phyloP scores from a whole-genome alignment of 2,113 vertebrate genomes.

The Microcebus griseorufus region DNA sequence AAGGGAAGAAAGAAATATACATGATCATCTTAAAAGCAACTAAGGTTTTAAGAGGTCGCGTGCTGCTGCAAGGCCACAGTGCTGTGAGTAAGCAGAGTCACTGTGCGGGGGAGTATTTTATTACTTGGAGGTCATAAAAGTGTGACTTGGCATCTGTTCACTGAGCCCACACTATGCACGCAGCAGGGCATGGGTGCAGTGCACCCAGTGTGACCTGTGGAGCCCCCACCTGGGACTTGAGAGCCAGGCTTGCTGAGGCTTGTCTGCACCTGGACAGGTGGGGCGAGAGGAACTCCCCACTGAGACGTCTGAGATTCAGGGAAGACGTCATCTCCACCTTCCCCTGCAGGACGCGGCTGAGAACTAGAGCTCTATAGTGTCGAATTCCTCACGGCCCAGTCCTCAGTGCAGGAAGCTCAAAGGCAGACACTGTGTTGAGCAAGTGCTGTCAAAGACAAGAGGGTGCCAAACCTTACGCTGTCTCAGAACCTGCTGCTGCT shows the following conservation, averaged over 20 bases:
- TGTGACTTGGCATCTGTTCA: not conserved
- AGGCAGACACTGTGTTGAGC: not conserved
- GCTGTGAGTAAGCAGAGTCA: not conserved
- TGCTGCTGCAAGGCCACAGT: not conserved
- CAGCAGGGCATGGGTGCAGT: not conserved
- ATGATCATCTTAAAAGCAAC: not conserved
- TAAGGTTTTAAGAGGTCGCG: not conserved
- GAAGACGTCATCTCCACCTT: not conserved
- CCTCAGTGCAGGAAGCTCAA: not conserved
- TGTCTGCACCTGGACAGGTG: not conserved
- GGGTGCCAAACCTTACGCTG: accelerated
- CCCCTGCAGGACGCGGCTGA: not conserved
- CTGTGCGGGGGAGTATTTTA: not conserved
- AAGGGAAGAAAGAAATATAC: not conserved
- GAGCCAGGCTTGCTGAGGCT: not conserved
- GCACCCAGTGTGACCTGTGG: not conserved
- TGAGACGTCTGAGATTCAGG: not conserved
- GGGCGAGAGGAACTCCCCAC: not conserved
- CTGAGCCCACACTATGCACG: not conserved
- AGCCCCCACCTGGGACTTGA: not conserved
- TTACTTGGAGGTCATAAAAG: not conserved
- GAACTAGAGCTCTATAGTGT: not conserved
- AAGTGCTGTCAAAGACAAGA: not conserved
- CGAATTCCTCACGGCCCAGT: not conserved
- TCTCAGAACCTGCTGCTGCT: not conserved